Evolutionary conservation across 2,113 vertebrate species (phyloP), one percentile per base, ranked within the genome.

Genomic region (Caloenas nicobarica): DNA sequence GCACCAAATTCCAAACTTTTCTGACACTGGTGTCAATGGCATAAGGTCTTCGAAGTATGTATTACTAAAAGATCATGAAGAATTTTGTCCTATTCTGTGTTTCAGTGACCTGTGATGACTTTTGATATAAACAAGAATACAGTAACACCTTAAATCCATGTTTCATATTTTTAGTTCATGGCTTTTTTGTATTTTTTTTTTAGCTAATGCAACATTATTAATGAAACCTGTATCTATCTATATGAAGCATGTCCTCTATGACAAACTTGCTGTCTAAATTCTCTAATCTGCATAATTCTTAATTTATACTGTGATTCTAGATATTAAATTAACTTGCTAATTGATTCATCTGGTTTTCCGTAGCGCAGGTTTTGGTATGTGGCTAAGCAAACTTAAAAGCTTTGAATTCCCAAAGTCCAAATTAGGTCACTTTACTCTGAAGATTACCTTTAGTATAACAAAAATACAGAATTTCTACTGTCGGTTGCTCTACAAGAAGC

Each of bases 1-100:
- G 61, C 81, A 72, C 58, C 66, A 87, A 79, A 79, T 77, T 83
- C 77, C 58, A 92, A 95, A 97, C 64, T 84, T 87, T 50, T 29
- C 73, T 93, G 83, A 79, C 80, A 79, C 6, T 83, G 68, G 94
- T 86, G 80, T 91, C 81, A 94, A 56, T 51, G 48, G 56, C 44
- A 72, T 93, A 18, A 78, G 60, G n/a, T 48, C 56, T 68, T 91
- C 50, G 72, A 36, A 68, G 42, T 22, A n/a, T 22, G 11, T 28
- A 10, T 71, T 73, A 54, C 79, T 91, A 19, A 77, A 46, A 91
- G 46, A 51, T 38, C 7, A 42, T 1, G 36, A 38, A 77, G 40
- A 77, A 50, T 33, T 87, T 91, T 31, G 24, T 69, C 88, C 73
- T 78, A 7, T n/a, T 64, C 57, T 89, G 18, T 74, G 68, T 50